Evolutionary conservation across 2,113 vertebrate genomes (phyloP).

Genomic region (Lepisosteus osseus): DNA sequence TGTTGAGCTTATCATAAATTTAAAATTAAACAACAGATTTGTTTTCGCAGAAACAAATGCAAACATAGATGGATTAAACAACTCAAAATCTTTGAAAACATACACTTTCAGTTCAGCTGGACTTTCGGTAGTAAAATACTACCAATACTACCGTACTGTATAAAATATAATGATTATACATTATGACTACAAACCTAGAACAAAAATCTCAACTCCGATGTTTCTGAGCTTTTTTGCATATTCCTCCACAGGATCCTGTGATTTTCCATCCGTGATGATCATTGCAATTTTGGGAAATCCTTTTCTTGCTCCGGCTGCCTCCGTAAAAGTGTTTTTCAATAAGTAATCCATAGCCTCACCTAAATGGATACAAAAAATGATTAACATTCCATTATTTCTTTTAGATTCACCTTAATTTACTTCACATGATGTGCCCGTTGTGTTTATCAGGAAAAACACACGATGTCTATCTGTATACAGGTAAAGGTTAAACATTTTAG

Average conservation of each 20-base stretch:
- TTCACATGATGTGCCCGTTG: too few relatives aligned
- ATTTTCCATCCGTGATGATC: constrained; percentile 86
- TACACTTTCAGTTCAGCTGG: constrained; percentile 31
- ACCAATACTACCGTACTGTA: neutral
- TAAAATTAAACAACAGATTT: constrained; percentile 14
- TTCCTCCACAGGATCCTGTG: constrained; percentile 80
- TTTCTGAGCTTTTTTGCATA: constrained; percentile 77
- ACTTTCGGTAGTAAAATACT: neutral
- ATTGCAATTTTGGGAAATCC: constrained; percentile 89
- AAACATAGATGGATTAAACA: constrained; percentile 25
- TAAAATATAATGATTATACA: neutral
- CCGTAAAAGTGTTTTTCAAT: constrained; percentile 76
- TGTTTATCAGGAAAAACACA: too few relatives aligned
- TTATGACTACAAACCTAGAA: constrained; percentile 72
- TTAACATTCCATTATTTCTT: neutral
- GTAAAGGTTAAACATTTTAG: too few relatives aligned
- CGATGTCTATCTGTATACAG: too few relatives aligned
- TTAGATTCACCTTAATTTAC: too few relatives aligned
- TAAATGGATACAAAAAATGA: constrained; percentile 42
- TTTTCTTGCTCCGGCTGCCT: constrained; percentile 77
- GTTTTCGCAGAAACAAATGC: constrained; percentile 10
- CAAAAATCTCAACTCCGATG: constrained; percentile 90
- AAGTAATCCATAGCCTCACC: constrained; percentile 83
- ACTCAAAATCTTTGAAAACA: constrained; percentile 31
- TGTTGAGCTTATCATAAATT: constrained; percentile 10